Evolutionary conservation across 53 echinoderm and acorn worm species (phyloP), one percentile per base, ranked within the genome.

Genomic region (Zoroaster sp.): DNA sequence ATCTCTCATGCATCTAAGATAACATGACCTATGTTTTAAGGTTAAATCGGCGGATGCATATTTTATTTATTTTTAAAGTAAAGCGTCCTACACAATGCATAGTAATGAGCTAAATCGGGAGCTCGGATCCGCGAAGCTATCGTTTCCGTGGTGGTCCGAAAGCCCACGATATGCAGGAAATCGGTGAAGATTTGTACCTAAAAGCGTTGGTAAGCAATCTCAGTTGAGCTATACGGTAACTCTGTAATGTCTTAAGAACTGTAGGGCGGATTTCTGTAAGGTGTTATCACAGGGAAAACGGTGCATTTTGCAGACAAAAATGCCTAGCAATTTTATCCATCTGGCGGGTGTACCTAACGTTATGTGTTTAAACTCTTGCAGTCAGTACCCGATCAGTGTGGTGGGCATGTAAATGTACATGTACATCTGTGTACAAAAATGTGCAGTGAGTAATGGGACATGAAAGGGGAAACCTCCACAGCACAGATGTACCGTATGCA

Each of bases 131-230:
- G 63, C 69, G 70, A 9, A 85, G 85, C 71, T 85, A n/a, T 85
- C 78, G 85, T 80, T 89, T 89, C 89, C 89, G 89, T 89, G 79
- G 89, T 18, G 79, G 89, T 18, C 69, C 17, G 51, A 72, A 53
- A 35, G 38, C 40, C 68, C 54, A 8, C 41, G 69, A 79, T 70
- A 68, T 41, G 70, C 72, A 68, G 80, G 78, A 77, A 79, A 89
- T 70, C 80, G 40, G 38, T 55, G 80, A 71, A 33, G 80, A 89
- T 36, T 79, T 89, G 35, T 71, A 89, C 89, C 78, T 78, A 78
- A 79, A 77, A 79, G 89, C 89, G 49, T 72, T 37, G 89, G 89
- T 89, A 89, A 89, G 89, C 89, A 89, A 73, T 31, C 72, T 52
- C 36, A 71, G 49, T 89, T 80, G 38, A 89, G 89, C 89, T 89